Evolutionary conservation across 2,888 invertebrate genomes (phyloP).

Genomic region (Hermodice carunculata): DNA sequence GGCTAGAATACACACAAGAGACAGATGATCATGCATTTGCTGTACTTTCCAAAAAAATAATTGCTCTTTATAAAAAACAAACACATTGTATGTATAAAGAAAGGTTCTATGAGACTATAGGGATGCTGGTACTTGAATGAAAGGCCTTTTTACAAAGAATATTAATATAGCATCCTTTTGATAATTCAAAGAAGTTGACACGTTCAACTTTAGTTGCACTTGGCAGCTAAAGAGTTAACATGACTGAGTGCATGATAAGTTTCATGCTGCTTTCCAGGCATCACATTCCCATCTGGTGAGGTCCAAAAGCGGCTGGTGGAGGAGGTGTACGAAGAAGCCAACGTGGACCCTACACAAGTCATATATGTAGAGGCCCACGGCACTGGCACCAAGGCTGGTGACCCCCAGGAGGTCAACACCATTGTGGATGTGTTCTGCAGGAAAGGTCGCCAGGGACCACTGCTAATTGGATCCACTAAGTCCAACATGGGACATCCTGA

Average conservation of each 20-base stretch:
- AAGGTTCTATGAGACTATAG: too few relatives aligned
- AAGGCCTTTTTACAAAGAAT: too few relatives aligned
- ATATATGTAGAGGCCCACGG: slow-evolving; percentile 97
- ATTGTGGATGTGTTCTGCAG: slow-evolving; percentile 79
- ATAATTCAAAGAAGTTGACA: too few relatives aligned
- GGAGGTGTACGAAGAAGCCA: slow-evolving; percentile 88
- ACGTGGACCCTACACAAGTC: slow-evolving; percentile 86
- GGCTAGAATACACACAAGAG: too few relatives aligned
- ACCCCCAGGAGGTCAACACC: slow-evolving; percentile 97
- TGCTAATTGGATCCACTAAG: slow-evolving; percentile 95
- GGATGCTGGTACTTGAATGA: too few relatives aligned
- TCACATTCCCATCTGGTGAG: slow-evolving; percentile 75
- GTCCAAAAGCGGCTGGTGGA: slow-evolving; percentile 77
- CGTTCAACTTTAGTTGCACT: too few relatives aligned
- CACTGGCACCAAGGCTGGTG: slow-evolving; percentile 94
- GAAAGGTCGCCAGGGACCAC: slow-evolving; percentile 73
- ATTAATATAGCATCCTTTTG: too few relatives aligned
- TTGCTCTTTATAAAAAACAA: too few relatives aligned
- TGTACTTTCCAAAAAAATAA: too few relatives aligned
- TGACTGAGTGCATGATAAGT: background rate
- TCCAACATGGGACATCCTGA: slow-evolving; percentile 99
- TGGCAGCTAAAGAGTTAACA: background rate
- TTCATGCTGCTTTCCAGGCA: slow-evolving; percentile 53
- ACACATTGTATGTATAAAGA: too few relatives aligned
- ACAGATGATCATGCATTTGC: too few relatives aligned